Evolutionary conservation across 2,888 invertebrate genomes (phyloP).

Genomic region (Papilio elwesi): DNA sequence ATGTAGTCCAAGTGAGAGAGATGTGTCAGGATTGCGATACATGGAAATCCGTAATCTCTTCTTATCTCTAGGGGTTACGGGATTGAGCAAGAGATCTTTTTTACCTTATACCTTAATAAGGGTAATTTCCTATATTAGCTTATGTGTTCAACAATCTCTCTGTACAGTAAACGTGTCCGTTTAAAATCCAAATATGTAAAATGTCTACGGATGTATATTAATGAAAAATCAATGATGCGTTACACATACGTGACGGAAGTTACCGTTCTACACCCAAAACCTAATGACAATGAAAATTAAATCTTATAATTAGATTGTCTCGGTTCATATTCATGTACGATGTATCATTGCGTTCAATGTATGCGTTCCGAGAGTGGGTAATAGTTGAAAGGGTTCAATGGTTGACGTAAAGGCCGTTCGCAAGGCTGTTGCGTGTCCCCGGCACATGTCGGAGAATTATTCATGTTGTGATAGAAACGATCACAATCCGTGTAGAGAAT

Average conservation of each 20-base stretch:
- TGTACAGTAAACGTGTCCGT: constrained; percentile 9
- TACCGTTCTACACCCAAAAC: neutral
- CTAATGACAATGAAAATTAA: constrained; percentile 19
- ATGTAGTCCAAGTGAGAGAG: too few relatives aligned
- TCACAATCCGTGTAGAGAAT: constrained; percentile 25
- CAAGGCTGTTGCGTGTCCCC: constrained; percentile 58
- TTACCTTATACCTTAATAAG: too few relatives aligned
- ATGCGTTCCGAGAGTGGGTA: constrained; percentile 49
- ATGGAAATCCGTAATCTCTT: too few relatives aligned
- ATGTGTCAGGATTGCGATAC: too few relatives aligned
- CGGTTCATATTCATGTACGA: constrained; percentile 13
- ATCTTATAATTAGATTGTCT: constrained; percentile 9
- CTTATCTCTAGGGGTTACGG: too few relatives aligned
- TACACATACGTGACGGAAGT: constrained; percentile 35
- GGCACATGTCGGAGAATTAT: constrained; percentile 29
- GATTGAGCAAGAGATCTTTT: too few relatives aligned
- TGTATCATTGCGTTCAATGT: constrained; percentile 21
- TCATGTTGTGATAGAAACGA: constrained; percentile 36
- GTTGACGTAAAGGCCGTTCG: constrained; percentile 63
- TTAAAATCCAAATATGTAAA: constrained; percentile 11
- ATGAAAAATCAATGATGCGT: constrained; percentile 20
- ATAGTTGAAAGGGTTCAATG: constrained; percentile 63
- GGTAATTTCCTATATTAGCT: neutral
- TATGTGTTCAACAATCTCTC: neutral
- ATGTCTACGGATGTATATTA: constrained; percentile 18